These are phyloP conservation scores for Halichoeres trimaculatus DNA, from an alignment of 2,113 vertebrate genomes.

Conservation along the genomic window DNA sequence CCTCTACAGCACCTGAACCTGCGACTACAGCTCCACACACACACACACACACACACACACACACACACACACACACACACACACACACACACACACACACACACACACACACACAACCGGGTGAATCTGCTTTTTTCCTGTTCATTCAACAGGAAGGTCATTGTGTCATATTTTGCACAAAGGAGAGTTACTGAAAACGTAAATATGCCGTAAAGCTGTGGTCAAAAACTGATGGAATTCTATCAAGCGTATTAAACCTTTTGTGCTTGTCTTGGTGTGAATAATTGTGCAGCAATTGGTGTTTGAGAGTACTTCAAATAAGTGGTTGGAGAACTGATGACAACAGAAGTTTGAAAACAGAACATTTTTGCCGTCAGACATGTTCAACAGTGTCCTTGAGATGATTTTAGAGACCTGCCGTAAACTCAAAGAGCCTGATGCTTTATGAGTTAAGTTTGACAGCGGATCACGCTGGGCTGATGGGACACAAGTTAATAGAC, in stretches of 20 bases:
- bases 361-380: not conserved
- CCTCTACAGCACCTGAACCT: slow-evolving; percentile 58
- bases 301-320: not conserved
- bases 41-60: slow-evolving; percentile 26
- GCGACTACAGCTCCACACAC: slow-evolving; percentile 39
- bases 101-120: slow-evolving; percentile 11
- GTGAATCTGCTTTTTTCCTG: slow-evolving; percentile 24
- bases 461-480: not conserved
- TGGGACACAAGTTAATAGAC: not conserved
- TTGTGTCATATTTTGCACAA: slow-evolving; percentile 12
- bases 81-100: slow-evolving; percentile 21
- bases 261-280: not conserved
- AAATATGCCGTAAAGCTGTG: slow-evolving; percentile 9
- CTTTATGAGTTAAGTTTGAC: not conserved
- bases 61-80: slow-evolving; percentile 12
- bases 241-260: not conserved
- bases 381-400: not conserved
- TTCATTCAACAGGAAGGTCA: slow-evolving; percentile 35
- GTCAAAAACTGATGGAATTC: not conserved
- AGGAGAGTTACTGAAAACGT: not conserved
- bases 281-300: not conserved
- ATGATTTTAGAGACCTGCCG: not conserved
- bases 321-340: not conserved
- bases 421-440: not conserved
- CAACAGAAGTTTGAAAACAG: not conserved